Evolutionary conservation across 2,888 invertebrate species (phyloP), one percentile per base, ranked within the genome.

Genomic region (Cosmia trapezina): DNA sequence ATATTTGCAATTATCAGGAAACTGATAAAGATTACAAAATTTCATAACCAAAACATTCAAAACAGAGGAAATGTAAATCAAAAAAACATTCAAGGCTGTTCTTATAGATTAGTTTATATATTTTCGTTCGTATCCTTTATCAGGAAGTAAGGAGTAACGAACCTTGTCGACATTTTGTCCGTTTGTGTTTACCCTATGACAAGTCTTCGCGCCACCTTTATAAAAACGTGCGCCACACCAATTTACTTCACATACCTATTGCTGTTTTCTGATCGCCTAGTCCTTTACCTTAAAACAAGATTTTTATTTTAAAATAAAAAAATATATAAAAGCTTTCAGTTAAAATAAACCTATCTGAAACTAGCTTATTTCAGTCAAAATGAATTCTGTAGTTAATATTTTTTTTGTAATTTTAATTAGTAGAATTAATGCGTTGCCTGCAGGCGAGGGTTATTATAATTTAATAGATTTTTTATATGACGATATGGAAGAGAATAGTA

Each of bases 101-200:
- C 90, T 94, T 95, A 95, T 94, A 94, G 91, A 91, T 93, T 89
- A 89, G 88, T 90, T 89, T 89, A 92, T 90, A 92, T 90, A 89
- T 91, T 92, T 92, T 91, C 88, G 89, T 83, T 83, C 11, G 89
- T 86, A 92, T 93, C 94, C 93, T 93, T 92, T 93, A 93, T 93
- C 93, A 94, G 92, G 93, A 93, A 94, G 91, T 92, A 67, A 88
- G 90, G 92, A 90, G 93, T 92, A 92, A 93, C 89, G 94, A 93
- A 93, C 94, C 91, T 92, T 91, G 94, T 86, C 86, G 87, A 76
- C 82, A 81, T 82, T 73, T 78, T 60, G 69, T 80, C 59, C 71
- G 83, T 70, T 79, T 75, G 85, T 92, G 92, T 94, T 94, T 93
- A 92, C 92, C 91, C 91, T 93, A 90, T 91, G 91, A 89, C 91